Percentiles rank a stretch among this genome's conserved stretches.
phyloP scores from a whole-genome alignment of 1,140 invertebrate species.

The Musca vetustissima region DNA sequence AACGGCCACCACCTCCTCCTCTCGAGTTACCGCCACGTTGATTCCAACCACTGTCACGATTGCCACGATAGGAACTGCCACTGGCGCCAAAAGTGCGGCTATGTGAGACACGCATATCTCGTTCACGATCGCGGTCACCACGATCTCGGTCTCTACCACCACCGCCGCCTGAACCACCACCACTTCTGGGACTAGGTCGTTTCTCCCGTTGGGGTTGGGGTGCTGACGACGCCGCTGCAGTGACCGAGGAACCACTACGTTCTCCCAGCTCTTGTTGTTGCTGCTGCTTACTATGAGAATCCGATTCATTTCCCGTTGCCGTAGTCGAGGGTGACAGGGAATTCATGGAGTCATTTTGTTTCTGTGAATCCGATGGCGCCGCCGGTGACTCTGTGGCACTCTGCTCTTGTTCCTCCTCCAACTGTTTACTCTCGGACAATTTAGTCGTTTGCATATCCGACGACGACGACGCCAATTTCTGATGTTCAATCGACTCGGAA shows the following conservation, averaged over 20 bases:
- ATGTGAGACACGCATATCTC: constrained; percentile 45
- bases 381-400: neutral
- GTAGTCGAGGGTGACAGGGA: neutral
- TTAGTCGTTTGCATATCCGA: neutral
- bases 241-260: neutral
- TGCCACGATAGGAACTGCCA: constrained; percentile 32
- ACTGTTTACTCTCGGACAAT: constrained; percentile 3
- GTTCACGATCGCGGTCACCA: constrained; percentile 33
- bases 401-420: constrained; percentile 26
- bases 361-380: neutral
- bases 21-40: constrained; percentile 31
- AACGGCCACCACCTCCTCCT: constrained; percentile 37
- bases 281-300: neutral
- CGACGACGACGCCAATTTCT: constrained; percentile 9
- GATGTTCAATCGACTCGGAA: constrained; percentile 36
- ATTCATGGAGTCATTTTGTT: constrained; percentile 29
- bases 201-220: constrained; percentile 31
- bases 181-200: constrained; percentile 51
- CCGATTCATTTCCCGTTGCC: neutral
- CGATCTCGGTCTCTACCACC: constrained; percentile 29
- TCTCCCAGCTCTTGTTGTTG: constrained; percentile 8
- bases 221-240: neutral
- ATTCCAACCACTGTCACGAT: constrained; percentile 40
- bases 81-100: constrained; percentile 48
- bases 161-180: constrained; percentile 45